phyloP scores from a whole-genome alignment of 2,113 vertebrate species.

The Lampris megalopsis region DNA sequence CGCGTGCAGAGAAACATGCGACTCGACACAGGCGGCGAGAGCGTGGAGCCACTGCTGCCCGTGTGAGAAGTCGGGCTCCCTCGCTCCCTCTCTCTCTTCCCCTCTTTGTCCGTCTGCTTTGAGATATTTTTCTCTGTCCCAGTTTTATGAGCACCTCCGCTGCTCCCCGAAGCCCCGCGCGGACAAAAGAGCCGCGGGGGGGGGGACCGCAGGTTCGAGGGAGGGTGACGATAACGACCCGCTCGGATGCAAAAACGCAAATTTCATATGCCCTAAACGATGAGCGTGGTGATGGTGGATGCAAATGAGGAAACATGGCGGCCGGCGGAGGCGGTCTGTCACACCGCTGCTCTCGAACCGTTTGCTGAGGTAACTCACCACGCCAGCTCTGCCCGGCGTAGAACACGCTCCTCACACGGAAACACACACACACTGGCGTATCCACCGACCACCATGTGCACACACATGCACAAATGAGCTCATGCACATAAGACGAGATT shows the following conservation, averaged over 20 bases:
- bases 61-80: slow-evolving; percentile 53
- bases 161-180: slow-evolving; percentile 44
- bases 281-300: slow-evolving; percentile 46
- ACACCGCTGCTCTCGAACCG: slow-evolving; percentile 37
- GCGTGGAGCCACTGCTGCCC: slow-evolving; percentile 44
- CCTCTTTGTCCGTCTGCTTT: slow-evolving; percentile 73
- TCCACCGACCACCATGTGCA: slow-evolving; percentile 28
- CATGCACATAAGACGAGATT: slow-evolving; percentile 45
- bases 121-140: slow-evolving; percentile 72
- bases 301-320: slow-evolving; percentile 56
- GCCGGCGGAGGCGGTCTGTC: slow-evolving; percentile 26
- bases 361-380: slow-evolving; percentile 66
- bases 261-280: slow-evolving; percentile 23
- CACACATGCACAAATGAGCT: slow-evolving; percentile 60
- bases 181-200: slow-evolving; percentile 56
- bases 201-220: slow-evolving; percentile 44
- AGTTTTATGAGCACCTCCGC: slow-evolving; percentile 70
- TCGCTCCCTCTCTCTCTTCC: slow-evolving; percentile 36
- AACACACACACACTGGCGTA: slow-evolving; percentile 17
- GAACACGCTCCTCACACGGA: neutral
- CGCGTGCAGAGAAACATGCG: slow-evolving; percentile 47
- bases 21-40: slow-evolving; percentile 39
- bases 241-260: neutral
- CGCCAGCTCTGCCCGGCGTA: slow-evolving; percentile 50
- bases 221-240: slow-evolving; percentile 36